phyloP scores from a whole-genome alignment of 2,888 invertebrate genomes.

The Podabrus alpinus region DNA sequence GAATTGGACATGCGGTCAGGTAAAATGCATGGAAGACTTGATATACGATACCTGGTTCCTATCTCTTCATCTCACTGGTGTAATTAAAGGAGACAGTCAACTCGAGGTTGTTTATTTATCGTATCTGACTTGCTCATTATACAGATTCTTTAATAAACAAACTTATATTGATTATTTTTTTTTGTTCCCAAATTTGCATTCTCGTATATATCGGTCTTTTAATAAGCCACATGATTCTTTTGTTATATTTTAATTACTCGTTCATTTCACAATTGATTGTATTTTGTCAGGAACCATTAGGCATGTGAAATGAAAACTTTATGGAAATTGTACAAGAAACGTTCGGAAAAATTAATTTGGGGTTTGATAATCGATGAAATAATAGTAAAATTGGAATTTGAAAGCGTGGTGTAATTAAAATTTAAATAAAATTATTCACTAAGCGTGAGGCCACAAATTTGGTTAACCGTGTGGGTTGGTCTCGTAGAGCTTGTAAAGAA shows the following conservation, averaged over 20 bases:
- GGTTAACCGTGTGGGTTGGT: no score
- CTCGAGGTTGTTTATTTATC: slow-evolving; percentile 39
- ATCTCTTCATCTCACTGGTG: slow-evolving; percentile 53
- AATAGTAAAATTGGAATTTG: no score
- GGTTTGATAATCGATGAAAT: no score
- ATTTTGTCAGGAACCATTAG: background rate
- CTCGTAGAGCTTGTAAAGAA: no score
- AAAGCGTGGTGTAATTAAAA: no score
- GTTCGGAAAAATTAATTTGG: background rate
- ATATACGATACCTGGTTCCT: slow-evolving; percentile 48
- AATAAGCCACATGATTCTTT: background rate
- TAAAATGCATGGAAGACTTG: slow-evolving; percentile 34
- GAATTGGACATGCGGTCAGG: slow-evolving; percentile 30
- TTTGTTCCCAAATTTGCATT: slow-evolving; percentile 18
- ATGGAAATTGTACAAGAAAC: no score
- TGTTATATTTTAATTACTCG: background rate
- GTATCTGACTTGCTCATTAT: slow-evolving; percentile 35
- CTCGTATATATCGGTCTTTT: background rate
- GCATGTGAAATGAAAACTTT: background rate
- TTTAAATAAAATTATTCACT: no score
- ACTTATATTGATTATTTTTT: slow-evolving; percentile 32
- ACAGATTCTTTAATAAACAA: slow-evolving; percentile 40
- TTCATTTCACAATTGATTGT: background rate
- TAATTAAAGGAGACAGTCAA: slow-evolving; percentile 55
- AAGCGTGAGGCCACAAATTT: no score